A percentile compares a stretch with the other conserved stretches of the same genome.
Conservation (phyloP, 2,797 vertebrate species). For the Eulemur rubriventer region DNA sequence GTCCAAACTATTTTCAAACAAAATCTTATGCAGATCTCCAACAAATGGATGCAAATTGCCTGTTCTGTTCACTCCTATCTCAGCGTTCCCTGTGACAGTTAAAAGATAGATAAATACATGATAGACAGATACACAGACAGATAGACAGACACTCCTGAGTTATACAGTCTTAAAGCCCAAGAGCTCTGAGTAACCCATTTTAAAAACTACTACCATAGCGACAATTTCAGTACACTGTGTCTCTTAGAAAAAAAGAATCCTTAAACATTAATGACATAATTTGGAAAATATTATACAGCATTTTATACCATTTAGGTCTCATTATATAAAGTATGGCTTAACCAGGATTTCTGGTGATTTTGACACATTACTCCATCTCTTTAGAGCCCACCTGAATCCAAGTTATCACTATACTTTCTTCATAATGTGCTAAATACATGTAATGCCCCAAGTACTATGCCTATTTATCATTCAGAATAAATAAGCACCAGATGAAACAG, state of each 20-base stretch:
- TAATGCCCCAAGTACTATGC: neutral
- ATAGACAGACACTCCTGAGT: neutral
- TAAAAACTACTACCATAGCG: neutral
- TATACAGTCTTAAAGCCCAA: neutral
- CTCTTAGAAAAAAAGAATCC: slow-evolving; percentile 27
- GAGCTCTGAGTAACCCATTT: neutral
- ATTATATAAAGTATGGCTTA: neutral
- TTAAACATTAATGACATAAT: slow-evolving; percentile 12
- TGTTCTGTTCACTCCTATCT: neutral
- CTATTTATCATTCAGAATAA: neutral
- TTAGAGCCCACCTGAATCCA: neutral
- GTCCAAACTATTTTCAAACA: neutral
- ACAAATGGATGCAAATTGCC: neutral
- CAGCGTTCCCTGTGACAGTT: neutral
- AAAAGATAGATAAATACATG: neutral
- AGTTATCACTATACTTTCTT: neutral
- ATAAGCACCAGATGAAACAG: neutral
- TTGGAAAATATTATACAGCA: neutral
- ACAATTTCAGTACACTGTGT: neutral
- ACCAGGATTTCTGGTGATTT: neutral
- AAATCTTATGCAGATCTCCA: neutral
- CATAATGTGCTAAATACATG: neutral
- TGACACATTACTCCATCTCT: neutral
- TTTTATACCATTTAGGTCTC: neutral
- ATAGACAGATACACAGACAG: neutral